phyloP scores from a whole-genome alignment of 1,140 invertebrate species.

The Adoxophyes honmai region DNA sequence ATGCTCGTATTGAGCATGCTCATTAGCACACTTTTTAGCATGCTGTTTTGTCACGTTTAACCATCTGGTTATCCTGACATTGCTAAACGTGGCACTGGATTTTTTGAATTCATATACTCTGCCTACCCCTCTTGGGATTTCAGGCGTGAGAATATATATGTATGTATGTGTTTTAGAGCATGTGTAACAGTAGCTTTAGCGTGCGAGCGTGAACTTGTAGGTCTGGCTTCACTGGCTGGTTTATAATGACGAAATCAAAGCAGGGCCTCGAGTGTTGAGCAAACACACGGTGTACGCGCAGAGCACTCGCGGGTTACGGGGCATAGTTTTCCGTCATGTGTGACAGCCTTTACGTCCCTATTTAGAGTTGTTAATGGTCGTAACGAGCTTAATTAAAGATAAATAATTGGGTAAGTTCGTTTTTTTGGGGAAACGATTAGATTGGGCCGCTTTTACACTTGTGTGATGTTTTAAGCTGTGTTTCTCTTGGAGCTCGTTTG shows the following conservation, averaged over 20 bases:
- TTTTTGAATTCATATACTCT: too few species aligned
- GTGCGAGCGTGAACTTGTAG: background rate
- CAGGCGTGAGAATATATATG: too few species aligned
- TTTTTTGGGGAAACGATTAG: constrained; percentile 4
- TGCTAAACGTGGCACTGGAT: too few species aligned
- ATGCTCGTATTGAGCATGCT: too few species aligned
- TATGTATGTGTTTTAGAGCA: too few species aligned
- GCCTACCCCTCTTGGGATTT: too few species aligned
- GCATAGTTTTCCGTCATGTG: constrained; percentile 5
- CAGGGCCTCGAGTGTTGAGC: constrained; percentile 22
- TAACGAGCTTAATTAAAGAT: constrained; percentile 11
- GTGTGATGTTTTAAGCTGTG: background rate
- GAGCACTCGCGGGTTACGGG: background rate
- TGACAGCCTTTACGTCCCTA: constrained; percentile 6
- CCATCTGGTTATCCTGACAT: too few species aligned
- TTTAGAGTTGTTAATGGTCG: constrained; percentile 10
- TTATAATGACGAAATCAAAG: constrained; percentile 31
- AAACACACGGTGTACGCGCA: constrained; percentile 20
- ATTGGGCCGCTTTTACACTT: background rate
- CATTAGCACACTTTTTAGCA: too few species aligned
- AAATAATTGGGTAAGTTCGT: constrained; percentile 4
- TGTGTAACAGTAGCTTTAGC: too few species aligned
- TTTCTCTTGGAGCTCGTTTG: too few species aligned
- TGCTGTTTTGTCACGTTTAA: too few species aligned
- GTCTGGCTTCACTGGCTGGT: constrained; percentile 17